Evolutionary conservation across 2,113 vertebrate species (phyloP), one percentile per base, ranked within the genome.

Genomic region (Smithornis capensis): DNA sequence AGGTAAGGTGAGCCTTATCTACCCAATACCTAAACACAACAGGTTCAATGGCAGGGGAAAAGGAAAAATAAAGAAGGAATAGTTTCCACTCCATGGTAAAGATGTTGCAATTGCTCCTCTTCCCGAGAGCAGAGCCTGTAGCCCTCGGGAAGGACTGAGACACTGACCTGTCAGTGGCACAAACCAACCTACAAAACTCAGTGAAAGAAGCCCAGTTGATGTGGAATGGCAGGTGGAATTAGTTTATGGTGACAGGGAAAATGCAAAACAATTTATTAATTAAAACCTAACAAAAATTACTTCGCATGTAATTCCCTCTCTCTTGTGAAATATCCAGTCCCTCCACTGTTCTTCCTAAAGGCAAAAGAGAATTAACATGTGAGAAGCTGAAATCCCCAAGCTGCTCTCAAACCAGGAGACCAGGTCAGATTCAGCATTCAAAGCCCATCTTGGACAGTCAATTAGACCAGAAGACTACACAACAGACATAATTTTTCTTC

Each of bases 121-220:
- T 71, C 35, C 65, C 2, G 9, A 63, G 27, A 44, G 31, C 47
- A 49, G 64, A 87, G 42, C 44, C 78, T n/a, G 25, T 21, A 59
- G 47, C 16, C 53, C 40, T 33, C 22, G 28, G 40, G 28, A 79
- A 47, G 22, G 23, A 57, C 28, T 14, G 49, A 49, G 60, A 44
- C 57, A 44, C 4, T 0, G 0, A 45, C 2, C 1, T 28, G 22
- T 35, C 73, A 19, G 25, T 24, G 38, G 37, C 52, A 65, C 62
- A 50, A 31, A 22, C 24, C 19, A 16, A 67, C 67, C 67, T 25
- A 7, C 18, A 29, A 12, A 64, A 49, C 16, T 2, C 12, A 81
- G 53, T 1, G 4, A 53, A 56, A 35, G 57, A 27, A 37, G 29
- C 29, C n/a, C 42, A 28, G 56, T 11, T 12, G 3, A 17, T 13